These are phyloP conservation scores for Threskiornis aethiopicus DNA, from an alignment of 2,797 vertebrate species.

Conservation along the genomic window DNA sequence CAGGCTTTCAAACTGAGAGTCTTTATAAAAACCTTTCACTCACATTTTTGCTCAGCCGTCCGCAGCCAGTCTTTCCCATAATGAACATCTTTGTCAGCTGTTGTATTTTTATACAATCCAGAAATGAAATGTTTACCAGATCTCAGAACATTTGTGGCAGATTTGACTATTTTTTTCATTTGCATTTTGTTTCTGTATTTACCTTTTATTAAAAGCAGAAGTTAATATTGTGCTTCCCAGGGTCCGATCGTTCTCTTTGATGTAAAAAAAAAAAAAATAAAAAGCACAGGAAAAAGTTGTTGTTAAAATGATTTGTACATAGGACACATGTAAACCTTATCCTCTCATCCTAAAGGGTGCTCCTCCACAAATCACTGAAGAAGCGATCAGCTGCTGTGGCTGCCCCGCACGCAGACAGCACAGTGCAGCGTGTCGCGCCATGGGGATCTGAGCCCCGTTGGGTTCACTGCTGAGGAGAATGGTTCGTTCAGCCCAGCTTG, in stretches of 20 bases:
- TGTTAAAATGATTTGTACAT: not conserved
- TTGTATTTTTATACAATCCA: not conserved
- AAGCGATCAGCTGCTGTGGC: rapidly evolving
- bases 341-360: not conserved
- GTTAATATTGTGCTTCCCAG: not conserved
- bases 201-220: slow-evolving; percentile 24
- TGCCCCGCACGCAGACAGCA: not conserved
- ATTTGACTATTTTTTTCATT: not conserved
- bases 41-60: not conserved
- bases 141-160: not conserved
- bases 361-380: not conserved
- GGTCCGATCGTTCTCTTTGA: not conserved
- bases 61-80: not conserved
- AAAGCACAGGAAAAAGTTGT: not conserved
- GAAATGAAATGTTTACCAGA: slow-evolving; percentile 7
- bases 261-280: not conserved
- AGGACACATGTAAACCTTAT: not conserved
- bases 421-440: rapidly evolving
- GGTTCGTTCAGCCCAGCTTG: not conserved
- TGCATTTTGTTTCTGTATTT: slow-evolving; percentile 3
- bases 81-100: not conserved
- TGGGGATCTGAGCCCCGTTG: not conserved
- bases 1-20: not conserved
- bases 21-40: not conserved
- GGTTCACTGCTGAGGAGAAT: not conserved